Evolutionary conservation across 2,888 invertebrate genomes (phyloP).

Genomic region (Synergus gifuensis): DNA sequence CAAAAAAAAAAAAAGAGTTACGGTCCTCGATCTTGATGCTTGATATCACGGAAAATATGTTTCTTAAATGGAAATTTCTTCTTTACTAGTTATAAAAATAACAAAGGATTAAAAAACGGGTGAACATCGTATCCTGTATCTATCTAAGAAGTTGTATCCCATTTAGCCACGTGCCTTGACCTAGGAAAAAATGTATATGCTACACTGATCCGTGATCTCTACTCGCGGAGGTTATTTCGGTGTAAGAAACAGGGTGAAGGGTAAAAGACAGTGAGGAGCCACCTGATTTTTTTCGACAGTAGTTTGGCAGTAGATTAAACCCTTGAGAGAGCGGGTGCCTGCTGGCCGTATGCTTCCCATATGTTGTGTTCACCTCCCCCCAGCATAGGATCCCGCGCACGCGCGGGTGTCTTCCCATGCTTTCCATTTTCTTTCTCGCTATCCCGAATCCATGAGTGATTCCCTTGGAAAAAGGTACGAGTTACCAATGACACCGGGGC

Average conservation of each 20-base stretch:
- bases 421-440: constrained; percentile 37
- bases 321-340: constrained; percentile 71
- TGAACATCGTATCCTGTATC: background rate
- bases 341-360: constrained; percentile 77
- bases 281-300: constrained; percentile 73
- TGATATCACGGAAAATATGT: constrained; percentile 26
- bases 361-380: constrained; percentile 70
- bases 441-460: constrained; percentile 24
- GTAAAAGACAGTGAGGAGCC: constrained; percentile 58
- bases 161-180: constrained; percentile 47
- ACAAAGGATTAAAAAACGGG: constrained; percentile 20
- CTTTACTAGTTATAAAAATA: background rate
- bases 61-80: background rate
- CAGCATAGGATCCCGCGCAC: constrained; percentile 54
- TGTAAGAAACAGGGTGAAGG: constrained; percentile 47
- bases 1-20: constrained; percentile 24
- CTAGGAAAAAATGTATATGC: constrained; percentile 24
- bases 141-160: background rate
- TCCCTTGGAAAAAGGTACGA: constrained; percentile 30
- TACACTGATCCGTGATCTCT: constrained; percentile 12
- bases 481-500: constrained; percentile 38
- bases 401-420: constrained; percentile 42
- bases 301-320: constrained; percentile 76
- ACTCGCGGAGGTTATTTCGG: constrained; percentile 30
- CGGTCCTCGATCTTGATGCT: constrained; percentile 1